Evolutionary conservation across 2,797 vertebrate species (phyloP).

Genomic region (Hydrolagus colliei): DNA sequence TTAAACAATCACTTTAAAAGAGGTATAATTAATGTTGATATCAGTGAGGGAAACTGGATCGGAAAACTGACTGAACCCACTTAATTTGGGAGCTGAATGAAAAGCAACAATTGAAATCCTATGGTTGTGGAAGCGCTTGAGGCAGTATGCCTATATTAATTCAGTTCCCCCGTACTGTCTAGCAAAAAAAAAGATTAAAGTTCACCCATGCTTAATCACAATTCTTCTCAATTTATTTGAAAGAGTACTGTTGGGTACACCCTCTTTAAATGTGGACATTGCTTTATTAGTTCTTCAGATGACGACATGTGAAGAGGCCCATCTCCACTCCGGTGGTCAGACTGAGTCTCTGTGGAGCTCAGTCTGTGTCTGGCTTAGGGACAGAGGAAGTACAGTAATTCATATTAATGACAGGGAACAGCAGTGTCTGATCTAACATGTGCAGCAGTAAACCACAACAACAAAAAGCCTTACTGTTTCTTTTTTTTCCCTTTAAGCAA

Average conservation of each 20-base stretch:
- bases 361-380: background rate
- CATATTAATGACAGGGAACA: slow-evolving; percentile 25
- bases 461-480: slow-evolving; percentile 24
- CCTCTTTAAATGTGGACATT: slow-evolving; percentile 14
- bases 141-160: background rate
- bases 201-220: background rate
- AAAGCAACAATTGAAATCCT: background rate
- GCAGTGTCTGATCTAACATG: slow-evolving; percentile 16
- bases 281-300: slow-evolving; percentile 22
- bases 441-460: slow-evolving; percentile 26
- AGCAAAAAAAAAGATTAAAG: slow-evolving; percentile 13
- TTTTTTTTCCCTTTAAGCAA: background rate
- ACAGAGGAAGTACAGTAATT: slow-evolving; percentile 31
- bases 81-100: background rate
- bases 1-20: too few relatives aligned
- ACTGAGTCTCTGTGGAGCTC: slow-evolving; percentile 8
- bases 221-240: slow-evolving; percentile 20
- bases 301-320: slow-evolving; percentile 25
- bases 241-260: slow-evolving; percentile 4
- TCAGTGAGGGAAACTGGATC: background rate
- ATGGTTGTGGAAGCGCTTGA: background rate
- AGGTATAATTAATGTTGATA: background rate
- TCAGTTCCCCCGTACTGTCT: background rate
- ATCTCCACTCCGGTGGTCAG: background rate
- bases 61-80: background rate